These are phyloP conservation scores for Metellina segmentata DNA, from an alignment of 2,888 invertebrate genomes.

Conservation along the genomic window DNA sequence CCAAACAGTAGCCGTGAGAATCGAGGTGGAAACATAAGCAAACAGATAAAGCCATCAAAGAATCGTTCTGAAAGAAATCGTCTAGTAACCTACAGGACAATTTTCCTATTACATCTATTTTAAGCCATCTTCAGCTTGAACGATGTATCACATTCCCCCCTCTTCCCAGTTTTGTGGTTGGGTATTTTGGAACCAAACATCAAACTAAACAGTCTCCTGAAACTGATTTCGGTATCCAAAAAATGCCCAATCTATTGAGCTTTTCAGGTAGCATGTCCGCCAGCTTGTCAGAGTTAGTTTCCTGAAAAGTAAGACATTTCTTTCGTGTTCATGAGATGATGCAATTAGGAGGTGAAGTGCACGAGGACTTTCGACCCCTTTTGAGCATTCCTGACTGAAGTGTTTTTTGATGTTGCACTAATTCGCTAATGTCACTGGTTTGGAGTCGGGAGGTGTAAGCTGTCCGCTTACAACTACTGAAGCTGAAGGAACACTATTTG, in stretches of 20 bases:
- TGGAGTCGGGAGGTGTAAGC: slow-evolving; percentile 64
- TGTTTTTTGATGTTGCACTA: slow-evolving; percentile 6
- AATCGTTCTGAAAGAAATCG: not conserved
- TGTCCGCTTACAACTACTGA: slow-evolving; percentile 52
- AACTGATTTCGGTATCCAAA: not conserved
- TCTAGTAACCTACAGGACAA: slow-evolving; percentile 6
- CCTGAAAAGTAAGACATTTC: slow-evolving; percentile 24
- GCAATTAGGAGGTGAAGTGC: slow-evolving; percentile 27
- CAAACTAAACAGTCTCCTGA: not conserved
- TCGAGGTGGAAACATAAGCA: not conserved
- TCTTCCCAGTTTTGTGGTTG: not conserved
- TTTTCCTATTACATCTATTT: not conserved
- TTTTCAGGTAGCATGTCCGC: not conserved
- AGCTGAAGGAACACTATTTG: slow-evolving; percentile 60
- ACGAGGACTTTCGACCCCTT: slow-evolving; percentile 14
- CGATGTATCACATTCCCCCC: not conserved
- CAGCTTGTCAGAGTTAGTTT: not conserved
- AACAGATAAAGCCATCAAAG: not conserved
- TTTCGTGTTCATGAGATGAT: not conserved
- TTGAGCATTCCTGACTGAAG: slow-evolving; percentile 64
- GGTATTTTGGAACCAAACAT: too few relatives aligned
- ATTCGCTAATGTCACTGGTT: slow-evolving; percentile 58
- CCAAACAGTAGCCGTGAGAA: not conserved
- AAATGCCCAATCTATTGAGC: slow-evolving; percentile 7
- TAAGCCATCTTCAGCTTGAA: slow-evolving; percentile 1